A percentile compares a stretch with the other conserved stretches of the same genome.
phyloP scores from a whole-genome alignment of 2,113 vertebrate species.

The Xiphorhynchus elegans region DNA sequence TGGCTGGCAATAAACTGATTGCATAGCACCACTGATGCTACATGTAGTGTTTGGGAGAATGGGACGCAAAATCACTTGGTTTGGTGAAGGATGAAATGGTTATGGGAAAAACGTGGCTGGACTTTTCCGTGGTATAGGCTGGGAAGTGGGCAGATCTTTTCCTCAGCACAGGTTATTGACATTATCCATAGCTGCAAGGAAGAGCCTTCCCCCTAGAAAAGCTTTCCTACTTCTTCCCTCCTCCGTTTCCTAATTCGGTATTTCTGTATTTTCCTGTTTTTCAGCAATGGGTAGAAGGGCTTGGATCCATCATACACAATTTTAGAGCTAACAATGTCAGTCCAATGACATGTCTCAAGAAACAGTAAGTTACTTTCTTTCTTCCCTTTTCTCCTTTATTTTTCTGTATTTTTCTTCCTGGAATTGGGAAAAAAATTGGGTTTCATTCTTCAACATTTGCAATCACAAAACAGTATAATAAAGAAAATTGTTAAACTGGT shows the following conservation, averaged over 20 bases:
- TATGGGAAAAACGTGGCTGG: not conserved
- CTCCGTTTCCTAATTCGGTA: not conserved
- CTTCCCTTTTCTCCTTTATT: not conserved
- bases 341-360: constrained; percentile 98
- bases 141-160: not conserved
- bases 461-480: not conserved
- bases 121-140: not conserved
- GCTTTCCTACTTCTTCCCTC: not conserved
- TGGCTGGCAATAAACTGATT: constrained; percentile 1
- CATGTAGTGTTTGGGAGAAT: not conserved
- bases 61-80: not conserved
- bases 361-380: constrained; percentile 87
- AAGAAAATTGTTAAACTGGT: not conserved
- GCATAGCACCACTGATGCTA: not conserved
- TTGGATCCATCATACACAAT: constrained; percentile 95
- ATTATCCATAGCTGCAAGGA: not conserved
- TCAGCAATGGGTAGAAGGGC: constrained; percentile 96
- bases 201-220: not conserved
- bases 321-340: constrained; percentile 98
- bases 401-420: not conserved
- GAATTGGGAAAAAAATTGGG: not conserved
- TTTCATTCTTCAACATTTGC: not conserved
- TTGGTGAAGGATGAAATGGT: constrained; percentile 3
- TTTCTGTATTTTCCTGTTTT: constrained; percentile 51
- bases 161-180: not conserved